A percentile compares a stretch with the other conserved stretches of the same genome.
These are phyloP conservation scores for Saccostrea glomerata DNA, from an alignment of 1,140 invertebrate genomes.

Conservation along the genomic window DNA sequence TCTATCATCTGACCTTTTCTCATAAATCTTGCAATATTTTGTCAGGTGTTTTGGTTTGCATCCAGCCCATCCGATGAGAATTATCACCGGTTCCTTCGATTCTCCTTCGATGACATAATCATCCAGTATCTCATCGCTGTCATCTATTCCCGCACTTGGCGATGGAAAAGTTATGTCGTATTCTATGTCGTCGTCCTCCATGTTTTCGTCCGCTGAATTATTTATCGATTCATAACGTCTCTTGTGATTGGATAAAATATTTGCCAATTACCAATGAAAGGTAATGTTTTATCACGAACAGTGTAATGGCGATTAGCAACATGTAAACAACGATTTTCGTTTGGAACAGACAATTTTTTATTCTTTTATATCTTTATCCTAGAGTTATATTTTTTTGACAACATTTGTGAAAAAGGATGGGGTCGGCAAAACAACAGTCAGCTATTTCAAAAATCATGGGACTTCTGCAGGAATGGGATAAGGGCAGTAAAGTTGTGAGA, in stretches of 20 bases:
- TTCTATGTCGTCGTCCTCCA: constrained; percentile 68
- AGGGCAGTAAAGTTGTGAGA: constrained; percentile 73
- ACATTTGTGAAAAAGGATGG: constrained; percentile 62
- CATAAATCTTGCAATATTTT: constrained; percentile 33
- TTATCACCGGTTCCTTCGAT: constrained; percentile 82
- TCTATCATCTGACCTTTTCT: background rate
- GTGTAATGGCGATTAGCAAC: constrained; percentile 21
- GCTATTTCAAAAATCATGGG: constrained; percentile 75
- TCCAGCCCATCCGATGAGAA: constrained; percentile 89
- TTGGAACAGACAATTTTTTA: background rate
- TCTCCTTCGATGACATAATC: constrained; percentile 48
- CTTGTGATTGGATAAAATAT: constrained; percentile 31
- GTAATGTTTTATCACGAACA: background rate
- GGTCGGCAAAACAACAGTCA: constrained; percentile 77
- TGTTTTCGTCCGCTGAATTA: constrained; percentile 43
- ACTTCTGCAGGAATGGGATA: constrained; percentile 78
- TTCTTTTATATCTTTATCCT: background rate
- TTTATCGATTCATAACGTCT: background rate
- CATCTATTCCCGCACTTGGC: constrained; percentile 49
- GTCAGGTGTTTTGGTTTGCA: constrained; percentile 83
- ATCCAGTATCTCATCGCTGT: constrained; percentile 9
- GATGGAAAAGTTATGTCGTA: constrained; percentile 70
- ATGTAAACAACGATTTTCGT: background rate
- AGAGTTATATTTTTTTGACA: background rate
- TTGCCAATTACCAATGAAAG: constrained; percentile 51